Conservation (phyloP, 2,113 vertebrate genomes). For the Zapus hudsonius region DNA sequence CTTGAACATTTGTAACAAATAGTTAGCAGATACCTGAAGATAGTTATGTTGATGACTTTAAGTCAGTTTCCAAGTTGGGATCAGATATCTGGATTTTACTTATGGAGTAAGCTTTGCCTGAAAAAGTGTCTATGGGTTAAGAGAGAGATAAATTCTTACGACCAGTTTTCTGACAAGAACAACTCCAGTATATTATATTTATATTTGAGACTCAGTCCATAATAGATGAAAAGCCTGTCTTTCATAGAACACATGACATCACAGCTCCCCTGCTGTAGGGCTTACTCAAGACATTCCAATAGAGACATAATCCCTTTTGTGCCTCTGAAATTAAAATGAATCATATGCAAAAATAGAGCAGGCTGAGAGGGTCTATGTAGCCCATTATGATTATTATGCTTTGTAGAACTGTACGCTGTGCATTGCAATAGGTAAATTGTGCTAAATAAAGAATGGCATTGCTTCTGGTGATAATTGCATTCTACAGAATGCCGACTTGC, state of each 20-base stretch:
- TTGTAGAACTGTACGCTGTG: conserved; percentile 35
- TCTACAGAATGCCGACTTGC: conserved; percentile 49
- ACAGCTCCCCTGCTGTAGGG: conserved; percentile 62
- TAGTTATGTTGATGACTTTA: background rate
- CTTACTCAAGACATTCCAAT: conserved; percentile 70
- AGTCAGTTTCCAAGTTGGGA: conserved; percentile 42
- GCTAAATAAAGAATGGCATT: conserved; percentile 67
- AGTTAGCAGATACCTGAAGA: background rate
- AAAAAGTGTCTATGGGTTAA: conserved; percentile 32
- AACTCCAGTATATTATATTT: conserved; percentile 57
- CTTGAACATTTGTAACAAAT: background rate
- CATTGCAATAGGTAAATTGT: conserved; percentile 73
- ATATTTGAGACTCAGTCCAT: conserved; percentile 45
- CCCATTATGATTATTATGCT: conserved; percentile 68
- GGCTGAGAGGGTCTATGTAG: conserved; percentile 48
- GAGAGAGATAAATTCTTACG: background rate
- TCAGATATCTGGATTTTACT: conserved; percentile 42
- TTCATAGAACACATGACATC: conserved; percentile 67
- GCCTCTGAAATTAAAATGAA: conserved; percentile 79
- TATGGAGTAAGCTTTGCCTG: conserved; percentile 52
- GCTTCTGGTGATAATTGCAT: conserved; percentile 63
- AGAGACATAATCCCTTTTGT: conserved; percentile 79
- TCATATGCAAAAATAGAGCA: conserved; percentile 71
- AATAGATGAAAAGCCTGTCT: conserved; percentile 62
- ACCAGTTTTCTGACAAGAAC: conserved; percentile 38